Evolutionary conservation across 2,888 invertebrate genomes (phyloP), one percentile per base, ranked within the genome.

Genomic region (Conops quadrifasciatus): DNA sequence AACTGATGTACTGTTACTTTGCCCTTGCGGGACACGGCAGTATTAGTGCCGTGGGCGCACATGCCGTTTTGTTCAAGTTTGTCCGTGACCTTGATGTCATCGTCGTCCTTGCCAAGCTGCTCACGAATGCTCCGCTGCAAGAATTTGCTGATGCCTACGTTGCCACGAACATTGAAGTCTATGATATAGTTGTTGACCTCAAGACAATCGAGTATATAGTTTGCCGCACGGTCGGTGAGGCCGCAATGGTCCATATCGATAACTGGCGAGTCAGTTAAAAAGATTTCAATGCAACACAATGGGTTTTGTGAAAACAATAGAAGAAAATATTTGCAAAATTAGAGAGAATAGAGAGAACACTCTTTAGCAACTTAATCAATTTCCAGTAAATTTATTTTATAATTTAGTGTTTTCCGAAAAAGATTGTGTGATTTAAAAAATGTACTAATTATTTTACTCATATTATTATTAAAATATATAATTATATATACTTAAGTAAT

Each of bases 241-340:
- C 92, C 92, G 80, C 94, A 94, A 77, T 90, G 89, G 80, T 93
- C 93, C 79, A 93, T 84, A 80, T 94, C 94, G 67, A 94, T 79
- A 0, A 92, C 94, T 85, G 70, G 2, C 1, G 58, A 0, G 11
- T 16, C 19, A 16, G 56, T 13, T 2, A 65, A 59, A 65, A 9
- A 36, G 36, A n/a, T n/a, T n/a, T n/a, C n/a, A n/a, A n/a, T n/a
- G n/a, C n/a, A n/a, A n/a, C n/a, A n/a, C n/a, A n/a, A n/a, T n/a
- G n/a, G n/a, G n/a, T n/a, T n/a, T n/a, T n/a, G n/a, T n/a, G n/a
- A n/a, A n/a, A n/a, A n/a, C n/a, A n/a, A n/a, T n/a, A n/a, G n/a
- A n/a, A n/a, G n/a, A n/a, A n/a, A n/a, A n/a, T n/a, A n/a, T n/a
- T n/a, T n/a, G n/a, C n/a, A n/a, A n/a, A n/a, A n/a, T n/a, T n/a